These are phyloP conservation scores for Leontocebus nigricollis DNA, from an alignment of 2,797 vertebrate genomes.

Conservation along the genomic window DNA sequence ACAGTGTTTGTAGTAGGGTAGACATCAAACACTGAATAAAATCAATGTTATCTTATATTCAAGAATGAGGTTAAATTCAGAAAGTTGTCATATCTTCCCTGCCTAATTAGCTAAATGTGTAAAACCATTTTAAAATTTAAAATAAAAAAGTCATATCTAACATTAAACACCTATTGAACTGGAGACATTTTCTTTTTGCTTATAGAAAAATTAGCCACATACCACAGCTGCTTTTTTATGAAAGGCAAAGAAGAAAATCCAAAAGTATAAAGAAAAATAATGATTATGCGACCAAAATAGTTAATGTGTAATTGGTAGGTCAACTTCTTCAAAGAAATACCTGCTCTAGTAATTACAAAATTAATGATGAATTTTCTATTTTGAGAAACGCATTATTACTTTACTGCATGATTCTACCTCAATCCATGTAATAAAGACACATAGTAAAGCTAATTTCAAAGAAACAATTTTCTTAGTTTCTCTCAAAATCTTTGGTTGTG, in stretches of 20 bases:
- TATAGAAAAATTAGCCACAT: not conserved
- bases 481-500: not conserved
- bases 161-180: not conserved
- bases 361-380: not conserved
- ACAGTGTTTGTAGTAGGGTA: not conserved
- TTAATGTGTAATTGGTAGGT: not conserved
- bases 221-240: not conserved
- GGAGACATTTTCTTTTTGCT: not conserved
- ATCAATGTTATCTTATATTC: not conserved
- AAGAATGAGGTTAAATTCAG: not conserved
- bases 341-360: not conserved
- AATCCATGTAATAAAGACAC: not conserved
- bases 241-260: not conserved
- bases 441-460: not conserved
- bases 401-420: not conserved
- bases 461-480: not conserved
- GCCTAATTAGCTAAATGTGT: not conserved
- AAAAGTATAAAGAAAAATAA: constrained; percentile 34
- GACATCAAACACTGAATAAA: not conserved
- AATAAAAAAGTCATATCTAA: constrained; percentile 19
- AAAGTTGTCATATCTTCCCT: not conserved
- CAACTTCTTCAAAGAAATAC: constrained; percentile 1
- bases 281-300: not conserved
- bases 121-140: not conserved
- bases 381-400: constrained; percentile 19